Evolutionary conservation across 2,888 invertebrate genomes (phyloP), one percentile per base, ranked within the genome.

Genomic region (Patella ulyssiponensis): DNA sequence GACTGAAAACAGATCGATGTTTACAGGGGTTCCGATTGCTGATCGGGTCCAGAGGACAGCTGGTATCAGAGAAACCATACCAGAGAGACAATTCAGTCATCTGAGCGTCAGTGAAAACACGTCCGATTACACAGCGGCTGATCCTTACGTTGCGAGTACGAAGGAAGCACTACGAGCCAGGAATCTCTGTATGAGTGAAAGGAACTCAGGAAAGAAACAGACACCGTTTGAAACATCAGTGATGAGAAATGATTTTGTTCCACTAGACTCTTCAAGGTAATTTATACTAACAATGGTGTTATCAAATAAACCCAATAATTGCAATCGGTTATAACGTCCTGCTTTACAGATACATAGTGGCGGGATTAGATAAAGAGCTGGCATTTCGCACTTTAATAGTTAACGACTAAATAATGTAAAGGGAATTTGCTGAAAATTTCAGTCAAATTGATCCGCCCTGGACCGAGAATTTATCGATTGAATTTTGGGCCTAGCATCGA

Each of bases 191-290:
- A 33, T 4, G 17, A 64, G 64, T 23, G 64, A 64, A 4, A 44
- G 44, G 4, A 23, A 12, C 17, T 64, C 23, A 4, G 64, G 23
- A 14, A 64, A 14, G 11, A 64, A 64, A 20, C 20, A 64, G 64
- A 53, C 58, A 4, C 77, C 74, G 20, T 84, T 86, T 73, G 81
- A 79, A 2, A 82, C 85, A 14, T 88, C 88, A 15, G 83, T 88
- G n/a, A 89, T 87, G 87, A 89, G 85, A 83, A 84, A 83, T 71
- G 88, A 89, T 80, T 89, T 82, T 76, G 83, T 79, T 9, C 85
- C 86, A 11, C 74, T 86, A 3, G 76, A 76, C 0, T 54, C 79
- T 33, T 79, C 87, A 80, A 81, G 79, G 87, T 86, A 77, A 80
- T 4, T 33, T 33, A 5, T 33, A 33, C 3, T 27, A 27, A 27